phyloP scores from a whole-genome alignment of 2,888 invertebrate genomes.

The Dolichomitus sp. region DNA sequence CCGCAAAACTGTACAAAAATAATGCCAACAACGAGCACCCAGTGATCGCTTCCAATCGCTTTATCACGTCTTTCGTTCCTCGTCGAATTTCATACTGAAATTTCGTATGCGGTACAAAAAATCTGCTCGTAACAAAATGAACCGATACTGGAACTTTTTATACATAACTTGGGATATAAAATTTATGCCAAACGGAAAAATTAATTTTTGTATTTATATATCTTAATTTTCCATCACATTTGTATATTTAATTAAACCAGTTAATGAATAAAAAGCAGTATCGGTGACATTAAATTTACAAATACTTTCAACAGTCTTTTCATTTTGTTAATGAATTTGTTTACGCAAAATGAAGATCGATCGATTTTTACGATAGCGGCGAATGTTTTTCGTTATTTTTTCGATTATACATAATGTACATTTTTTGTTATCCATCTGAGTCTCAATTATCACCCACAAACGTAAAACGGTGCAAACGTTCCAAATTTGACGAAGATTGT shows the following conservation, averaged over 20 bases:
- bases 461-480: background rate
- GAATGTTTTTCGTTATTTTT: background rate
- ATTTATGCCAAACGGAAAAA: no score
- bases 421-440: background rate
- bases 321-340: background rate
- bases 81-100: slow-evolving; percentile 1
- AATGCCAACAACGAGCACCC: background rate
- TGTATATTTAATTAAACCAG: no score
- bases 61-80: background rate
- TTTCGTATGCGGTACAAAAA: background rate
- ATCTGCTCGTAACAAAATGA: no score
- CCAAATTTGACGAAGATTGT: background rate
- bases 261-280: no score
- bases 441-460: background rate
- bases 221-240: no score
- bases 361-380: background rate
- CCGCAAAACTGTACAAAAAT: background rate
- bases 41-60: background rate
- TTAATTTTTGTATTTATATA: background rate
- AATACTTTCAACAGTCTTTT: no score
- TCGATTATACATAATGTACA: background rate
- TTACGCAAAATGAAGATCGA: background rate
- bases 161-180: no score
- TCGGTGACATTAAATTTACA: no score
- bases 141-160: no score